Percentiles rank a stretch among this genome's conserved stretches.
Conservation (phyloP, 2,113 vertebrate species). For the Catharus bicknelli region DNA sequence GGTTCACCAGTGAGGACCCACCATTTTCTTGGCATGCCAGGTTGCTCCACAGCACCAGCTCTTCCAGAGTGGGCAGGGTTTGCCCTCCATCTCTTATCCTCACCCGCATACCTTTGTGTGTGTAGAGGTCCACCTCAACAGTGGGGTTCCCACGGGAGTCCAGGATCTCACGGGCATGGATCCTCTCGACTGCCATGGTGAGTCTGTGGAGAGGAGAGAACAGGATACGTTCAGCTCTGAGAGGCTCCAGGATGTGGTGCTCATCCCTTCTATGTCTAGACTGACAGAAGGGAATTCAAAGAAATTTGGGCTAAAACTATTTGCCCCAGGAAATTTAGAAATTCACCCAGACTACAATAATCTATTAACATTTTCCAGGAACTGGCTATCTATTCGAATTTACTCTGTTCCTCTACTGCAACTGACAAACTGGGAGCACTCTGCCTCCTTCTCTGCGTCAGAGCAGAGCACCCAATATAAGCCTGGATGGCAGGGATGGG, state of each 20-base stretch:
- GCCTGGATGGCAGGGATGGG: neutral
- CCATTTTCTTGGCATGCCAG: fast-evolving
- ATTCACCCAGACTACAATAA: neutral
- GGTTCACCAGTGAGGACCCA: neutral
- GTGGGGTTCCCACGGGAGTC: constrained; percentile 95
- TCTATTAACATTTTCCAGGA: neutral
- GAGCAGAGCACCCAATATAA: fast-evolving
- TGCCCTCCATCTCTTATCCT: neutral
- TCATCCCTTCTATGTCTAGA: neutral
- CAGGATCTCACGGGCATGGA: constrained; percentile 92
- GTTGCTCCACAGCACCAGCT: neutral
- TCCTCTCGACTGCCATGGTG: constrained; percentile 88
- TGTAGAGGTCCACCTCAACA: constrained; percentile 89
- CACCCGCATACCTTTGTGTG: constrained; percentile 78
- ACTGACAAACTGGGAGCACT: neutral
- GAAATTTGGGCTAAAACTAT: neutral
- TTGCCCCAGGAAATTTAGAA: neutral
- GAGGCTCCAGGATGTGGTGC: neutral
- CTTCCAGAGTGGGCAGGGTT: fast-evolving
- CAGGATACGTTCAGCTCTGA: neutral
- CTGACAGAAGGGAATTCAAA: neutral
- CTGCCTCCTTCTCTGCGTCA: neutral
- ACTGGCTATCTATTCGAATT: neutral
- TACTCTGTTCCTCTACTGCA: neutral
- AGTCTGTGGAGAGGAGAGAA: neutral